Evolutionary conservation across 2,797 vertebrate species (phyloP).

Genomic region (Pipistrellus nathusii): DNA sequence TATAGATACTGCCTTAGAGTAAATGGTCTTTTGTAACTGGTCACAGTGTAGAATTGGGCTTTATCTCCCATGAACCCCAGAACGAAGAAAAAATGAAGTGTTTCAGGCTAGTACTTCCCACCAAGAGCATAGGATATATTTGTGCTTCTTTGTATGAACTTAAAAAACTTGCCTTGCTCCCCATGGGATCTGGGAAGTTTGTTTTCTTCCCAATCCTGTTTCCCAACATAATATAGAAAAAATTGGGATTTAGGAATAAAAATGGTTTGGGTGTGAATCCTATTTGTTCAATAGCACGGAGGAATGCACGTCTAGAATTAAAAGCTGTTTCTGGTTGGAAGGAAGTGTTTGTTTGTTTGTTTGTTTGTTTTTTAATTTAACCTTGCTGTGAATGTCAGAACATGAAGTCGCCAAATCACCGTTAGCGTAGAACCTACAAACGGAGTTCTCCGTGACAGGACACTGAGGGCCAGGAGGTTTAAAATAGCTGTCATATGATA

Average conservation of each 20-base stretch:
- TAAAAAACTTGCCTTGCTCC: neutral
- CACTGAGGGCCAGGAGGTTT: constrained; percentile 85
- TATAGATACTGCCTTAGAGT: neutral
- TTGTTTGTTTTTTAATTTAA: neutral
- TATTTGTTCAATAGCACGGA: neutral
- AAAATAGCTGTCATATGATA: constrained; percentile 90
- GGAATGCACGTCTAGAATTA: neutral
- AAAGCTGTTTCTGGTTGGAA: constrained; percentile 46
- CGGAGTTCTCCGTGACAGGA: constrained; percentile 86
- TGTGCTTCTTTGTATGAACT: neutral
- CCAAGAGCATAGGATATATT: neutral
- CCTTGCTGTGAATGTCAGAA: constrained; percentile 2
- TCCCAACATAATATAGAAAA: constrained; percentile 22
- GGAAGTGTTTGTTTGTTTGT: neutral
- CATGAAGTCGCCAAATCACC: constrained; percentile 72
- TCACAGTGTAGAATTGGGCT: constrained; percentile 13
- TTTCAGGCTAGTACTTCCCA: neutral
- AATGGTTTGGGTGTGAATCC: neutral
- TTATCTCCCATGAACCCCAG: constrained; percentile 45
- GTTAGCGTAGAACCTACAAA: constrained; percentile 76
- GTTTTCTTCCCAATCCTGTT: neutral
- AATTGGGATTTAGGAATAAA: neutral
- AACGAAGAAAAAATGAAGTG: constrained; percentile 53
- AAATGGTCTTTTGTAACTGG: neutral
- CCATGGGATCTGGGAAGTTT: neutral